phyloP scores from a whole-genome alignment of 1,140 invertebrate species.

The Penaeus vannamei region DNA sequence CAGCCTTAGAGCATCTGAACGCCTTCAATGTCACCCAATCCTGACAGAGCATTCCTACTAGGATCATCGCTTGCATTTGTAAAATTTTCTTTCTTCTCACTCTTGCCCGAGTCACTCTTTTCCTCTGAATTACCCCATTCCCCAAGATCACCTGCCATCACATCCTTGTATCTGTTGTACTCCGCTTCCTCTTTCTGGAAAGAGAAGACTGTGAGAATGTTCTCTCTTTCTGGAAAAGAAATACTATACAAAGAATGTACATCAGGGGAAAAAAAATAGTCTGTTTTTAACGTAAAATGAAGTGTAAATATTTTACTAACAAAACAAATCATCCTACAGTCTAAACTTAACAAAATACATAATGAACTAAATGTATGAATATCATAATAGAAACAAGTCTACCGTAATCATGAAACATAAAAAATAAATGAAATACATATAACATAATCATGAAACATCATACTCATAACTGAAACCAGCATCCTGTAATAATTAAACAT shows the following conservation, averaged over 20 bases:
- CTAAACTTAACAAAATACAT: no score
- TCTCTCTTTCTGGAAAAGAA: not conserved
- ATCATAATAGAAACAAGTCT: not conserved
- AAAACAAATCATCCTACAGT: no score
- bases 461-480: no score
- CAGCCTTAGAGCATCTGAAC: slow-evolving; percentile 18
- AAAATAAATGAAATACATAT: not conserved
- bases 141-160: slow-evolving; percentile 80
- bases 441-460: slow-evolving; percentile 65
- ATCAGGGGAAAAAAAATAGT: not conserved
- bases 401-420: not conserved
- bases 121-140: slow-evolving; percentile 79
- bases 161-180: slow-evolving; percentile 77
- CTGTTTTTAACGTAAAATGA: no score
- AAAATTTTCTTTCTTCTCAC: slow-evolving; percentile 71
- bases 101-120: slow-evolving; percentile 76
- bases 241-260: not conserved
- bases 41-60: not conserved
- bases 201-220: slow-evolving; percentile 67
- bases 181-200: slow-evolving; percentile 79
- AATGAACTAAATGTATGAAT: no score
- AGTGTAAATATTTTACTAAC: no score
- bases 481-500: no score
- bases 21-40: slow-evolving; percentile 82
- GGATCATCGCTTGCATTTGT: not conserved